Base-by-base conservation (phyloP, 1,140 invertebrate genomes). In the Bombus sibiricus region DNA sequence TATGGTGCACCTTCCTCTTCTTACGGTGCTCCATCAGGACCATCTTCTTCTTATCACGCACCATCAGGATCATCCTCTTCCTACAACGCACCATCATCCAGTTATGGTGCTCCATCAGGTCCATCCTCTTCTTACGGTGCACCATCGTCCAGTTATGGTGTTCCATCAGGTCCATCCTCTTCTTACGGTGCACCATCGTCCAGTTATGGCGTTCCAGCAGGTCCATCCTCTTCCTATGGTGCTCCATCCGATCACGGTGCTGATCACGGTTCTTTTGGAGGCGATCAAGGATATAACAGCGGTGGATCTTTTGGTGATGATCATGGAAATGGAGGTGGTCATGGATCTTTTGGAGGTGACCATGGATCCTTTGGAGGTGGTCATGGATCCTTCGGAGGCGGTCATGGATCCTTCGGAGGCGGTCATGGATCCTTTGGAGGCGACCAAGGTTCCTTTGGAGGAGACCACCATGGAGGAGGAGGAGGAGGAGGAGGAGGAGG, bases 31-130 rank as follows among this genome's bases (percentile, higher is more conserved):
- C 78, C 90, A n/a, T 84, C 53, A 18, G 86, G 25, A 0, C 76
- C 88, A 0, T 87, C 85, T 0, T 87, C 86, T 2, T 86, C 87
- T 22, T 71, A 88, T n/a, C 75, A 75, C n/a, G 87, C 69, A 0
- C 80, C 87, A 41, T 76, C 80, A 10, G 74, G 62, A 0, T 73
- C 86, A 28, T 82, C 86, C 0, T 71, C 85, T 1, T 81, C 78
- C 10, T 87, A 89, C 37, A 83, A 75, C 18, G 69, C 64, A 3
- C 87, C 87, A 34, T 68, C 74, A 4, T 69, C 74, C 1, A 59
- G 43, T 13, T 78, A 84, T 12, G 82, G 82, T 13, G 82, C 64
- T 1, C 82, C 82, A 2, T 80, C 76, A 4, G 47, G 25, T 10
- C 74, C 75, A 18, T 84, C 82, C 0, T 79, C 74, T 5, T 85